phyloP scores from a whole-genome alignment of 2,113 vertebrate genomes.

The Mobula birostris region DNA sequence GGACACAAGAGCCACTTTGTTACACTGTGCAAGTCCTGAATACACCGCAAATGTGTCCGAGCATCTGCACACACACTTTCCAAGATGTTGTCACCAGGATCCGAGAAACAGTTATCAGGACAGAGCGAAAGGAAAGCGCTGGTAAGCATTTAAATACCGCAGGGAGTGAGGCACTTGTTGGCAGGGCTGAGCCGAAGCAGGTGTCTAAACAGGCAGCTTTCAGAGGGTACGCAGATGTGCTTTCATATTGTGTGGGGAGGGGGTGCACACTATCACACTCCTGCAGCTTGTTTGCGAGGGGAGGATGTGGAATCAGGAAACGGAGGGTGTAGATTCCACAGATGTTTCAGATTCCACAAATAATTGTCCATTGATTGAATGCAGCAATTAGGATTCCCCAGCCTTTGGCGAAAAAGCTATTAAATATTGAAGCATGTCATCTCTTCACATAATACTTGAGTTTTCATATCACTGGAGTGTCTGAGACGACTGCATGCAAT shows the following conservation, averaged over 20 bases:
- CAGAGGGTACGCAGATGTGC: neutral
- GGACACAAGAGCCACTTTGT: neutral
- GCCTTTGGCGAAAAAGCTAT: neutral
- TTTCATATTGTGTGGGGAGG: neutral
- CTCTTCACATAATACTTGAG: neutral
- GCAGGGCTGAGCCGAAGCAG: neutral
- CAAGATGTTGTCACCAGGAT: neutral
- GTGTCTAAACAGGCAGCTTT: neutral
- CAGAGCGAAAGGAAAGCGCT: neutral
- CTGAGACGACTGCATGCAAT: neutral
- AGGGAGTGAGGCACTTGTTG: neutral
- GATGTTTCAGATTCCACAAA: slow-evolving; percentile 33
- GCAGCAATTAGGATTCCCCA: slow-evolving; percentile 10
- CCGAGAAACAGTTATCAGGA: neutral
- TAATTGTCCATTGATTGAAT: slow-evolving; percentile 27
- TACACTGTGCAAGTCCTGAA: neutral
- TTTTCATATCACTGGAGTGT: neutral
- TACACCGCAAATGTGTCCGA: neutral
- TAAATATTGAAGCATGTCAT: slow-evolving; percentile 23
- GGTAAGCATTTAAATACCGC: neutral
- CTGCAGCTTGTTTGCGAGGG: neutral
- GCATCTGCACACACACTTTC: neutral
- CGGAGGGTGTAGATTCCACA: slow-evolving; percentile 8
- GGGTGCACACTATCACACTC: neutral
- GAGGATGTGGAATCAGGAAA: neutral